Evolutionary conservation across 2,797 vertebrate genomes (phyloP).

Genomic region (Bovichtus diacanthus): DNA sequence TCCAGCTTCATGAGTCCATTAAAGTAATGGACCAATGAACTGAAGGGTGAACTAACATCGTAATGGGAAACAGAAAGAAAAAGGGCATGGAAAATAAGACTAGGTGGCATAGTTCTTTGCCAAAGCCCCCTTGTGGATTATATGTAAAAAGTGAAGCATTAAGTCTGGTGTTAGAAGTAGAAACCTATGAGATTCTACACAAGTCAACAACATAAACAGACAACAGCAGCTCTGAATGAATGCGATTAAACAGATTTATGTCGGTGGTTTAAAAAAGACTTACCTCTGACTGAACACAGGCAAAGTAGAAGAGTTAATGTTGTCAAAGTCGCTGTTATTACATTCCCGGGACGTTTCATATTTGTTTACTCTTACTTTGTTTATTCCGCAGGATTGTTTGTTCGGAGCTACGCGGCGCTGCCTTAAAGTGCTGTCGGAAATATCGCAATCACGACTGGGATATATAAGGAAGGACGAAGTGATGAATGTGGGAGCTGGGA

Average conservation of each 20-base stretch:
- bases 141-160: conserved; percentile 7
- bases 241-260: conserved; percentile 9
- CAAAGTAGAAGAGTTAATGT: conserved; percentile 52
- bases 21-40: neutral
- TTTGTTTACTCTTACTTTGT: conserved; percentile 38
- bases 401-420: conserved; percentile 31
- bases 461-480: neutral
- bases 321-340: conserved; percentile 24
- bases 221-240: neutral
- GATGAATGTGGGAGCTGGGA: conserved; percentile 12
- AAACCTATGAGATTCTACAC: neutral
- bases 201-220: conserved; percentile 10
- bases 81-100: conserved; percentile 7
- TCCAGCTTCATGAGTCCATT: neutral
- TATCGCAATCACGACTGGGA: neutral
- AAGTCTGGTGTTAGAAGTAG: neutral
- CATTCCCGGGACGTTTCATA: conserved; percentile 67
- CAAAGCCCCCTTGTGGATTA: neutral
- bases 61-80: neutral
- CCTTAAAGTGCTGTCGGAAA: conserved; percentile 65
- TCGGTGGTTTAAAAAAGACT: conserved; percentile 34
- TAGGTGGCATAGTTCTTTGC: neutral
- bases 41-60: neutral
- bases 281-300: conserved; percentile 74
- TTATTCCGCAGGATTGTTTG: conserved; percentile 16